Conservation (phyloP, 1,140 invertebrate species). For the Brachionus koreanus region DNA sequence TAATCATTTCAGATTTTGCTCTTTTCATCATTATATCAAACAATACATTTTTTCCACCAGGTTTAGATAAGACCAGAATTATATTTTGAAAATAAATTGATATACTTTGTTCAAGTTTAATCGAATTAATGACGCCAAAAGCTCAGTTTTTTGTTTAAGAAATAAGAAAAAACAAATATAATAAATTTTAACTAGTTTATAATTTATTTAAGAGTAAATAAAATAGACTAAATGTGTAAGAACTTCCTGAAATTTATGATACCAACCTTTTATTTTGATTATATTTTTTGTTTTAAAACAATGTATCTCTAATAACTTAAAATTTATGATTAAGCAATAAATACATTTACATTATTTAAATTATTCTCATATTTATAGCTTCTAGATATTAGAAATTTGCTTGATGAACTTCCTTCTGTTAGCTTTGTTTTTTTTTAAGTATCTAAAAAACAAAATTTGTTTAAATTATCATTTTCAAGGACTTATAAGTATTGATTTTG, state of each 20-base stretch:
- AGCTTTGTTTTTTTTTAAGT: background rate
- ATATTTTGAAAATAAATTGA: background rate
- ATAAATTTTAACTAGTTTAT: too few species aligned
- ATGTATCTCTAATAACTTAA: background rate
- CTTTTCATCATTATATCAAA: background rate
- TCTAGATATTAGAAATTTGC: background rate
- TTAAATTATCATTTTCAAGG: slow-evolving; percentile 9
- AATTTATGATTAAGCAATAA: background rate
- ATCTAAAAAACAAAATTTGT: background rate
- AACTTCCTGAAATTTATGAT: background rate
- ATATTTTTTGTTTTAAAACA: background rate
- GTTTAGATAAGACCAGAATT: background rate
- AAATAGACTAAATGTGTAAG: background rate
- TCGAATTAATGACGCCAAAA: too few species aligned
- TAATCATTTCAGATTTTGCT: background rate
- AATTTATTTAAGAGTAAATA: too few species aligned
- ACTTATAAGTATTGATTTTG: background rate
- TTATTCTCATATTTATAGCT: background rate
- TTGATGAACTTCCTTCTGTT: background rate
- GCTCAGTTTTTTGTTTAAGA: too few species aligned
- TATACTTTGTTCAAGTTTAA: too few species aligned
- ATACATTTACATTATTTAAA: background rate
- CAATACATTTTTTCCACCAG: background rate
- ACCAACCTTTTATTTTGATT: background rate
- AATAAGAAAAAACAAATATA: too few species aligned